phyloP scores from a whole-genome alignment of 1,140 invertebrate genomes.

The Musca domestica region DNA sequence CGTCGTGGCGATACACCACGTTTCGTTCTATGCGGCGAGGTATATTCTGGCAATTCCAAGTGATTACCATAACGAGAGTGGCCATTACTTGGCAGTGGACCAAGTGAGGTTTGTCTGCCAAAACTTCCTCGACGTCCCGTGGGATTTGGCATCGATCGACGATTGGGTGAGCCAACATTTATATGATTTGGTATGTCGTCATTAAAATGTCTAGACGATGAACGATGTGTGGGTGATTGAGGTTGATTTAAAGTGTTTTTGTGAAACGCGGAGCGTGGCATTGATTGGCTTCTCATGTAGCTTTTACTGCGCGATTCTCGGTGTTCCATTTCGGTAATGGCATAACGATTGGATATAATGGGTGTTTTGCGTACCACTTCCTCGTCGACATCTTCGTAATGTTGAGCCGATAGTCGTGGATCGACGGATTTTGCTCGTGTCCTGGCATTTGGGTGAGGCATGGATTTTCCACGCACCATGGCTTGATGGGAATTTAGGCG shows the following conservation, averaged over 20 bases:
- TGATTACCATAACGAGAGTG: slow-evolving; percentile 44
- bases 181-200: slow-evolving; percentile 19
- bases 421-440: slow-evolving; percentile 48
- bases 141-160: slow-evolving; percentile 27
- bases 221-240: background rate
- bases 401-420: slow-evolving; percentile 38
- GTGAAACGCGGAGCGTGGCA: slow-evolving; percentile 46
- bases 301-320: slow-evolving; percentile 17
- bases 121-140: slow-evolving; percentile 29
- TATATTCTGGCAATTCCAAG: slow-evolving; percentile 42
- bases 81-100: background rate
- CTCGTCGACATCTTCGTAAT: slow-evolving; percentile 52
- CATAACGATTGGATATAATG: slow-evolving; percentile 72
- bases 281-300: slow-evolving; percentile 43
- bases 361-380: slow-evolving; percentile 58
- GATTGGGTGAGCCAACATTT: background rate
- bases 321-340: slow-evolving; percentile 60
- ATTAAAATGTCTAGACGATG: background rate
- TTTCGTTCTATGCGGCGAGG: background rate
- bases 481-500: slow-evolving; percentile 35
- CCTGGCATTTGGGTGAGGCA: slow-evolving; percentile 17
- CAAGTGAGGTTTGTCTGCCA: slow-evolving; percentile 9
- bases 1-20: slow-evolving; percentile 23
- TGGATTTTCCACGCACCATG: slow-evolving; percentile 33
- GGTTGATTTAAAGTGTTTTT: slow-evolving; percentile 15